Evolutionary conservation across 2,888 invertebrate species (phyloP), one percentile per base, ranked within the genome.

Genomic region (Cantharis nigra): DNA sequence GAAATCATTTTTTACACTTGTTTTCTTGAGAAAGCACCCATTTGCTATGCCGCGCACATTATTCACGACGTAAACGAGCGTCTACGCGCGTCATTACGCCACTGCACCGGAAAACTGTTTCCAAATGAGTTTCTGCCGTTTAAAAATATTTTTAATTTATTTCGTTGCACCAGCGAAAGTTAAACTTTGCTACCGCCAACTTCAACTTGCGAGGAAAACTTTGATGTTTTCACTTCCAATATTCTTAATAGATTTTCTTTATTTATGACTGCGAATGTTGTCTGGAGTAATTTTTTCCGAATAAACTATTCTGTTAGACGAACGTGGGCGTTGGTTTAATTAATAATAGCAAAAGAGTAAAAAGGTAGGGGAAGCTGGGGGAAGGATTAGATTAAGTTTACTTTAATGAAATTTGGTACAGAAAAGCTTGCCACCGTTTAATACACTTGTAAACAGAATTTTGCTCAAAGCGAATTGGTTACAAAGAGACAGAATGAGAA

Each of bases 401-500:
- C 2, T 33, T 33, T 33, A 33, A 33, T 33, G 13, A 33, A 33
- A 33, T 33, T 33, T 33, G 33, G 13, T 33, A 33, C 13, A n/a
- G 33, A 33, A 33, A 33, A 33, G 13, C 33, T 33, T 33, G 33
- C 72, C 74, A 69, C 75, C 72, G 79, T 78, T 73, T 72, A 80
- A 79, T 79, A 78, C 70, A 79, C 70, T 76, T 78, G 79, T 79
- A 78, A 80, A 80, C 78, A 79, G 79, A 78, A 79, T 71, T 79
- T 78, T 74, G 67, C 77, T 80, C 75, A 80, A 80, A 79, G 75
- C n/a, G 75, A 78, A 72, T 72, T 69, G 74, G 70, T 70, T 77
- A 77, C 76, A 74, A 76, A 84, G 82, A 83, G 84, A 84, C 85
- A 84, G 83, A 85, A 85, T 85, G 85, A 85, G 85, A 86, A 86